Evolutionary conservation across 1,140 invertebrate species (phyloP).

Genomic region (Ladona fulva): DNA sequence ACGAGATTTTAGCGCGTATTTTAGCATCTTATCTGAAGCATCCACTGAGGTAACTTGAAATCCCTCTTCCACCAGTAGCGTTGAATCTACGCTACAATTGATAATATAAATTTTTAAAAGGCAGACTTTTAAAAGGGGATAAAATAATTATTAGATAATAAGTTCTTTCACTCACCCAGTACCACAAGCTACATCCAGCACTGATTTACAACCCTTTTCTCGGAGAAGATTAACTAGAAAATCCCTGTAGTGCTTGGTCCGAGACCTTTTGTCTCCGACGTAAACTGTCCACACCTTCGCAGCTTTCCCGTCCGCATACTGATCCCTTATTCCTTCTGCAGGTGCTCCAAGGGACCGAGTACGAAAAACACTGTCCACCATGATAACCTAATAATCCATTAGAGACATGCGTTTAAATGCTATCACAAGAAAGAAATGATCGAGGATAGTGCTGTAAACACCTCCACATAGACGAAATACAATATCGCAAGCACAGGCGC

Average conservation of each 20-base stretch:
- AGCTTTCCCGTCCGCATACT: constrained; percentile 80
- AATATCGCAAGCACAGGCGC: no score
- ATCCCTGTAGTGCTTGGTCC: constrained; percentile 73
- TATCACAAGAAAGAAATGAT: no score
- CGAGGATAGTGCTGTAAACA: no score
- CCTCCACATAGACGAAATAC: no score
- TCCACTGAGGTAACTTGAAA: constrained; percentile 77
- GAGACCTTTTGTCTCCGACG: constrained; percentile 71
- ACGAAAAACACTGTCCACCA: constrained; percentile 49
- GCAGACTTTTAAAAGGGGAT: background rate
- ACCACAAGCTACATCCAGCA: constrained; percentile 78
- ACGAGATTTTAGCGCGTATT: constrained; percentile 72
- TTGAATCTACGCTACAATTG: constrained; percentile 62
- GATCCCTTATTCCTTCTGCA: constrained; percentile 70
- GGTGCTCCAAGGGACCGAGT: constrained; percentile 69
- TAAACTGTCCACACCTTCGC: constrained; percentile 82
- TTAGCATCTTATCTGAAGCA: constrained; percentile 86
- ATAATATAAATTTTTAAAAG: background rate
- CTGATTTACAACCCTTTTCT: constrained; percentile 54
- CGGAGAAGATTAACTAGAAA: constrained; percentile 65
- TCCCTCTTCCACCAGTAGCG: constrained; percentile 77
- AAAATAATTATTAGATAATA: background rate
- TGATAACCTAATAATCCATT: constrained; percentile 18
- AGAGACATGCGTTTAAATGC: no score
- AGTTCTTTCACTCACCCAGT: constrained; percentile 54